Percentiles rank a stretch among this genome's conserved stretches.
Conservation (phyloP, 2,888 invertebrate genomes). For the Syrista parreyssii region DNA sequence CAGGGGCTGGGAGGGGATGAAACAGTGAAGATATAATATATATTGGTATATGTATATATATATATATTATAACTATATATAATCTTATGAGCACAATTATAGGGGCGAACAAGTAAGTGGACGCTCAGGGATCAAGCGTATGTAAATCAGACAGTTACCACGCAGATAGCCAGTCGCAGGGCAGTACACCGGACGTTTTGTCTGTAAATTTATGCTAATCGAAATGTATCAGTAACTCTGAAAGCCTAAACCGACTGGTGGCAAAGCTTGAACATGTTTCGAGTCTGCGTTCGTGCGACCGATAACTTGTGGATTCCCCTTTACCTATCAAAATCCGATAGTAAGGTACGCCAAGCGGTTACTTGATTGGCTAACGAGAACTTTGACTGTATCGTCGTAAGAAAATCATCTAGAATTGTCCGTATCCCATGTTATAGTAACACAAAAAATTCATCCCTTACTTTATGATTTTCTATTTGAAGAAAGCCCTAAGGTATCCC, state of each 20-base stretch:
- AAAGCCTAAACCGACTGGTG: slow-evolving; percentile 46
- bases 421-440: background rate
- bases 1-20: slow-evolving; percentile 11
- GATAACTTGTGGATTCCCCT: background rate
- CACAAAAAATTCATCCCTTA: background rate
- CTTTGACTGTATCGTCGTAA: background rate
- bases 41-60: slow-evolving; percentile 6
- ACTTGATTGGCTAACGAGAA: background rate
- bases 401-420: background rate
- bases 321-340: background rate
- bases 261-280: slow-evolving; percentile 31
- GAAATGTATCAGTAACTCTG: slow-evolving; percentile 61
- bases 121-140: slow-evolving; percentile 56
- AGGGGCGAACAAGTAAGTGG: slow-evolving; percentile 27
- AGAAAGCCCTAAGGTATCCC: background rate
- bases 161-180: slow-evolving; percentile 55
- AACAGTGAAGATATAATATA: slow-evolving; percentile 18
- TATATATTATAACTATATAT: background rate
- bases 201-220: slow-evolving; percentile 65
- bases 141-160: slow-evolving; percentile 59
- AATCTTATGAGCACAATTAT: slow-evolving; percentile 1
- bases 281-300: background rate
- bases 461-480: background rate
- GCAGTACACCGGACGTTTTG: slow-evolving; percentile 59
- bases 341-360: background rate